Evolutionary conservation across 2,113 vertebrate genomes (phyloP).

Genomic region (Lampris incognitus): DNA sequence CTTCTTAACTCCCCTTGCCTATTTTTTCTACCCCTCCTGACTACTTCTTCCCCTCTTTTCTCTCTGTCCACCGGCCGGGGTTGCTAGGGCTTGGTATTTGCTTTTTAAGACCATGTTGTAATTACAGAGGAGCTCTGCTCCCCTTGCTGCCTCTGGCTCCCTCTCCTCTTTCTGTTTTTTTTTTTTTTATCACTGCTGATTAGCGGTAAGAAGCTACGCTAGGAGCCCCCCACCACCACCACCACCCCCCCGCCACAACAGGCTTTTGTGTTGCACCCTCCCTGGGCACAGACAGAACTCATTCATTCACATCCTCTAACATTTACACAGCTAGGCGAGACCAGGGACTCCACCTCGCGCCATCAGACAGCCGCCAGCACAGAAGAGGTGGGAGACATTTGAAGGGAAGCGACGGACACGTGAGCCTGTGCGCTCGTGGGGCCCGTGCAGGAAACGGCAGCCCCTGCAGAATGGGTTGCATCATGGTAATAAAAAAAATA

Average conservation of each 20-base stretch:
- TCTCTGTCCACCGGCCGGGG: constrained; percentile 75
- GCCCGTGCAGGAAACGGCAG: background rate
- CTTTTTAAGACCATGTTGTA: constrained; percentile 84
- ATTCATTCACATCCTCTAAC: constrained; percentile 73
- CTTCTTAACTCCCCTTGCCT: constrained; percentile 75
- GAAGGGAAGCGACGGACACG: constrained; percentile 18
- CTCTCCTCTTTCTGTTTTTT: constrained; percentile 40
- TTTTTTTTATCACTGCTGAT: constrained; percentile 73
- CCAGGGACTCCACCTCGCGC: constrained; percentile 39
- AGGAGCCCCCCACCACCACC: constrained; percentile 61
- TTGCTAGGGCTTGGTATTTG: constrained; percentile 88
- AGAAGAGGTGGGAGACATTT: constrained; percentile 35
- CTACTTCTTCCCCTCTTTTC: constrained; percentile 40
- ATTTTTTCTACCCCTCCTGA: constrained; percentile 61
- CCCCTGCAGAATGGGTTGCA: background rate
- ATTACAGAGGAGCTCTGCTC: constrained; percentile 84
- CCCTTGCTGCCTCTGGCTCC: constrained; percentile 66
- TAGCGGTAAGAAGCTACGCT: constrained; percentile 70
- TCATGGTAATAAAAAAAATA: background rate
- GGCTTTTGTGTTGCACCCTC: constrained; percentile 62
- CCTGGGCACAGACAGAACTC: constrained; percentile 52
- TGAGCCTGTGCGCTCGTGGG: constrained; percentile 1
- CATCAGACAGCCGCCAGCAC: constrained; percentile 13
- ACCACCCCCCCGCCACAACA: constrained; percentile 63
- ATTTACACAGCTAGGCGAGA: constrained; percentile 53